Evolutionary conservation across 2,797 vertebrate species (phyloP), one percentile per base, ranked within the genome.

Genomic region (Capromys pilorides): DNA sequence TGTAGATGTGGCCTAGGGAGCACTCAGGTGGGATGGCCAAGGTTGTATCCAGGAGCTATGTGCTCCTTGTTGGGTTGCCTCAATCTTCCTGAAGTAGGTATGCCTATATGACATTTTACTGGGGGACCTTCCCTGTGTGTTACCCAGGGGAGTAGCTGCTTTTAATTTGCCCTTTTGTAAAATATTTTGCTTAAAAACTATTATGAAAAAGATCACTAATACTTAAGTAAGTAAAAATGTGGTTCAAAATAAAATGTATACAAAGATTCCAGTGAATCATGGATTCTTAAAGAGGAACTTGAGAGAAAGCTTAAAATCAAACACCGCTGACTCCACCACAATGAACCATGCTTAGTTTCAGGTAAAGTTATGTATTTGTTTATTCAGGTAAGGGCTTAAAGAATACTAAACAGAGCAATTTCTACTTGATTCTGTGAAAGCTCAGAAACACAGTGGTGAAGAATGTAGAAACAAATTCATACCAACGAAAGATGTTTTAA

Each of bases 1-100:
- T 95, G 85, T 86, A 97, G 97, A 93, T 96, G 95, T 85, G 92
- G 94, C 94, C 94, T 78, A 95, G 95, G 96, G 96, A 94, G 94
- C 91, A 96, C 91, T 97, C 73, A 77, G 66, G 77, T 86, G 93
- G 95, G 96, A 90, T 54, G 95, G 90, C 79, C 71, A 96, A 75
- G 88, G 96, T 86, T 71, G 57, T 0, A 59, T 94, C 81, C 36
- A 93, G 82, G 75, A 96, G 86, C 85, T 93, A 94, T 86, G 66
- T 87, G 79, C 77, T 96, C 66, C 69, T 90, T 91, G 90, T 36
- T 75, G 84, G 73, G 87, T 96, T 91, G 96, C 90, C 89, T 96
- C 71, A 45, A 87, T 94, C 75, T 95, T 96, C 79, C 90, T 81
- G 94, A 90, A 92, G 80, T 45, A 94, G 83, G 77, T 24, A 11